Conservation (phyloP, 2,888 invertebrate genomes). For the Lasioglossum figueresi region DNA sequence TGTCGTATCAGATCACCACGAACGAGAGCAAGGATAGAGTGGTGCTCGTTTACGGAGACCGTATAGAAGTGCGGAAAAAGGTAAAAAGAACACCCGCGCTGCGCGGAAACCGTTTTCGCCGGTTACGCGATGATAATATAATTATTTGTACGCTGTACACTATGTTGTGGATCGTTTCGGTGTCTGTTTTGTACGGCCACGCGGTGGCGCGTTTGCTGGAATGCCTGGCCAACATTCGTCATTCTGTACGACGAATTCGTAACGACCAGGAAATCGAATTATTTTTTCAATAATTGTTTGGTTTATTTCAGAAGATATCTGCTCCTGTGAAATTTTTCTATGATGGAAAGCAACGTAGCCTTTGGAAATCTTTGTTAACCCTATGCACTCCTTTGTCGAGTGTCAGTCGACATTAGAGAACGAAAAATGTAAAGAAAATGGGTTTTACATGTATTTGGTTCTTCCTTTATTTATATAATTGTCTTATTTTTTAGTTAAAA, state of each 20-base stretch:
- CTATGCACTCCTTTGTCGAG: too few relatives aligned
- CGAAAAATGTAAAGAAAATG: too few relatives aligned
- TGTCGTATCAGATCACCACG: conserved; percentile 84
- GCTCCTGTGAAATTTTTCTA: neutral
- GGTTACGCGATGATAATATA: conserved; percentile 50
- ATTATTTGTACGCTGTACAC: conserved; percentile 45
- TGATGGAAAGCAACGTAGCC: too few relatives aligned
- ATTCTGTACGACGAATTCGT: neutral
- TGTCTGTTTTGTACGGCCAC: conserved; percentile 36
- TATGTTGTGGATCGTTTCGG: conserved; percentile 43
- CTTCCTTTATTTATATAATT: too few relatives aligned
- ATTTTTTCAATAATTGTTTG: neutral
- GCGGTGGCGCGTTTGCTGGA: neutral
- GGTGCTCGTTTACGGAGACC: conserved; percentile 85
- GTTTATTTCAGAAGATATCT: neutral
- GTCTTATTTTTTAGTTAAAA: too few relatives aligned
- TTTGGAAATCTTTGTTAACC: too few relatives aligned
- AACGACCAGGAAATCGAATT: neutral
- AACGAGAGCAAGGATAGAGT: conserved; percentile 85
- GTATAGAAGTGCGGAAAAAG: conserved; percentile 85
- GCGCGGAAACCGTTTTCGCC: conserved; percentile 55
- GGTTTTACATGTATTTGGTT: too few relatives aligned
- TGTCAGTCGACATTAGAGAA: too few relatives aligned
- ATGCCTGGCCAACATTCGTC: neutral
- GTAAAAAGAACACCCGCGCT: conserved; percentile 81